Evolutionary conservation across 2,888 invertebrate genomes (phyloP).

Genomic region (Phania funesta): DNA sequence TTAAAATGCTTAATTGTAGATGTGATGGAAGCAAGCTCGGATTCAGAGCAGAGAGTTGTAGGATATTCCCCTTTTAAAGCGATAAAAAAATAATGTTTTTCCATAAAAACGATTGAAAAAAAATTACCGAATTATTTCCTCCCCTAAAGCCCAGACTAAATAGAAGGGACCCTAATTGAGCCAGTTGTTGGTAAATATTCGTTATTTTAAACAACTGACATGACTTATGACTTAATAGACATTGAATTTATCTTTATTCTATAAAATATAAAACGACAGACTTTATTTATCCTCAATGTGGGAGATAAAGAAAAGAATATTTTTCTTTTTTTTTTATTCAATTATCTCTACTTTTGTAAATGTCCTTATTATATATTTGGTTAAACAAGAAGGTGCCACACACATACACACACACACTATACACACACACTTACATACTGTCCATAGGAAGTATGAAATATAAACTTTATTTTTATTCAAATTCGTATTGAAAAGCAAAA

Average conservation of each 20-base stretch:
- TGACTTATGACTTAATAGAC: no score
- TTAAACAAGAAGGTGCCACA: neutral
- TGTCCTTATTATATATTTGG: neutral
- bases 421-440: neutral
- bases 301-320: neutral
- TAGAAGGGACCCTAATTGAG: no score
- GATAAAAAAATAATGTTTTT: no score
- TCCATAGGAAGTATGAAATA: slow-evolving; percentile 26
- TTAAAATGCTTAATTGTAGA: no score
- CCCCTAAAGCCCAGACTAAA: no score
- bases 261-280: neutral
- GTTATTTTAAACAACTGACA: no score
- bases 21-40: no score
- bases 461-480: slow-evolving; percentile 62
- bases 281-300: neutral
- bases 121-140: no score
- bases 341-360: neutral
- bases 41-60: no score
- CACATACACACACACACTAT: neutral
- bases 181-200: no score
- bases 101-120: no score
- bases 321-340: neutral
- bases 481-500: slow-evolving; percentile 44
- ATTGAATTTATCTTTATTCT: neutral
- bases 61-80: no score